A percentile compares a stretch with the other conserved stretches of the same genome.
Evolutionary conservation across 2,113 vertebrate species (phyloP).

Genomic region (Bombycilla garrulus): DNA sequence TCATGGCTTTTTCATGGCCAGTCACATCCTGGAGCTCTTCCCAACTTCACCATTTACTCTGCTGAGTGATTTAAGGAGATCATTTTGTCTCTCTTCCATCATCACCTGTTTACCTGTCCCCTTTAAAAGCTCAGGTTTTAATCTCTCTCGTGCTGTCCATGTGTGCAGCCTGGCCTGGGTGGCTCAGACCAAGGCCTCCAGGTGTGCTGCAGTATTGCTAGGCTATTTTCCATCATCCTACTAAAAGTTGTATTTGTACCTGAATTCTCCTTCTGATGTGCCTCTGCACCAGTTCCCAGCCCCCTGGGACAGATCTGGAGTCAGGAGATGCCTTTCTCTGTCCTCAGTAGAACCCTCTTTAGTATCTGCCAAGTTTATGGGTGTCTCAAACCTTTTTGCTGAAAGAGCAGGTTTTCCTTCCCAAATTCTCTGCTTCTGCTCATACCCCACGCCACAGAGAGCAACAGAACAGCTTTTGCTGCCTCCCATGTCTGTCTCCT

Average conservation of each 20-base stretch:
- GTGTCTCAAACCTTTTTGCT: background rate
- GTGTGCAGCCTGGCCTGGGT: background rate
- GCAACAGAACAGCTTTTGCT: background rate
- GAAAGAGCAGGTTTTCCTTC: background rate
- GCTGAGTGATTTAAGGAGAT: background rate
- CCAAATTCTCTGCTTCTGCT: background rate
- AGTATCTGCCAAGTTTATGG: background rate
- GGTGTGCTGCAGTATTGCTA: background rate
- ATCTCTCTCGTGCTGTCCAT: background rate
- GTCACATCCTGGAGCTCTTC: background rate
- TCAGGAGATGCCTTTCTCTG: background rate
- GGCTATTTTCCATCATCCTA: background rate
- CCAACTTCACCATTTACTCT: background rate
- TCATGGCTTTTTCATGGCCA: background rate
- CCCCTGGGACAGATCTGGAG: background rate
- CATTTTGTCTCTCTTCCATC: accelerated
- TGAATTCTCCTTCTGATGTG: background rate
- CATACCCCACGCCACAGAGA: background rate
- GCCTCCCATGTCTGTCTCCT: background rate
- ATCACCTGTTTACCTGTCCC: background rate
- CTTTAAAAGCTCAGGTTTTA: background rate
- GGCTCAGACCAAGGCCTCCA: background rate
- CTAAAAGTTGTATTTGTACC: background rate
- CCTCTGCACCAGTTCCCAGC: background rate
- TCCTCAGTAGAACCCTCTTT: background rate